Percentiles rank a stretch among this genome's conserved stretches.
Conservation (phyloP, 2,113 vertebrate genomes). For the Rhinogobius similis region DNA sequence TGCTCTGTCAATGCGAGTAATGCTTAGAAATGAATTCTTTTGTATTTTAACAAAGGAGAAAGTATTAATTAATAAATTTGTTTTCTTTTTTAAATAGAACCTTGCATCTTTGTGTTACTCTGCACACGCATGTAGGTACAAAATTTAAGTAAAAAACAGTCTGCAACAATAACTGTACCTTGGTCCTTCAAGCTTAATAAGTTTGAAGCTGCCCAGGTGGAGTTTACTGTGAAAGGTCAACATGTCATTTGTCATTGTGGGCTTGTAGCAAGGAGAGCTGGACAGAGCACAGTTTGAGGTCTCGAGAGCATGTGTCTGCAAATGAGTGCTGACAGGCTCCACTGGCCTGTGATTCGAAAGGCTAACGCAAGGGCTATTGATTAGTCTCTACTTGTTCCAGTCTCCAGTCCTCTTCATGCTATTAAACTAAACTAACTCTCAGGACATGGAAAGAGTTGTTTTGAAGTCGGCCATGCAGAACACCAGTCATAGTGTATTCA, state of each 20-base stretch:
- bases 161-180: no score
- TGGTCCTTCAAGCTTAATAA: no score
- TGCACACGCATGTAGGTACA: neutral
- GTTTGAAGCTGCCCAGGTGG: conserved; percentile 1
- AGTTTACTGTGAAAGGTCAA: conserved; percentile 24
- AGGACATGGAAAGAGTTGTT: conserved; percentile 16
- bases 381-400: conserved; percentile 15
- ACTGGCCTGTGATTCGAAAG: conserved; percentile 38
- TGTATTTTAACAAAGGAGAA: conserved; percentile 71
- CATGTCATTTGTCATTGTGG: conserved; percentile 19
- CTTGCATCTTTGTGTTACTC: neutral
- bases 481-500: neutral
- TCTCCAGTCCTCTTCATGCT: neutral
- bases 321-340: conserved; percentile 42
- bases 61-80: conserved; percentile 82
- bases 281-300: conserved; percentile 14
- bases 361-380: conserved; percentile 21
- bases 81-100: conserved; percentile 33
- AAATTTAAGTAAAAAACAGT: neutral
- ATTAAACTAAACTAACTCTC: conserved; percentile 24
- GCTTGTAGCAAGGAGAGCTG: neutral
- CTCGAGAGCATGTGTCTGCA: neutral
- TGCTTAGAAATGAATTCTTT: conserved; percentile 75
- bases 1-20: conserved; percentile 82
- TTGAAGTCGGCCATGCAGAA: conserved; percentile 13